Evolutionary conservation across 2,113 vertebrate genomes (phyloP).

Genomic region (Megaceryle torquata): DNA sequence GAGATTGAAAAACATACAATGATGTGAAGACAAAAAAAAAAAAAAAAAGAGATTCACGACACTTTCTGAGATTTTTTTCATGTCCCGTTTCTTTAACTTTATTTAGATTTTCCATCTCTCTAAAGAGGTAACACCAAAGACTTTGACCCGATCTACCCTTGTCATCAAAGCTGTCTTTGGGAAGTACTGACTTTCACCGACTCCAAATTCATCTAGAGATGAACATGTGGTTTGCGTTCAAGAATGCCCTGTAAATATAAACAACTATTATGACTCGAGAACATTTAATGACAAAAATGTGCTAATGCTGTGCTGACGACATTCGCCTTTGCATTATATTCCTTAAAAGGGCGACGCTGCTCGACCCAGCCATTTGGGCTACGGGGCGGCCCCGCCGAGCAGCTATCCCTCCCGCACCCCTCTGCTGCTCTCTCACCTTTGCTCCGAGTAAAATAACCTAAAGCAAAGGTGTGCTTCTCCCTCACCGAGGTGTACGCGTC

Average conservation of each 20-base stretch:
- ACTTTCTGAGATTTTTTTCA: not conserved
- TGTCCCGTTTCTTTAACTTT: not conserved
- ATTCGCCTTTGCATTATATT: not conserved
- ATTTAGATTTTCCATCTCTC: not conserved
- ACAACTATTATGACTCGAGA: not conserved
- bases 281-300: conserved; percentile 18
- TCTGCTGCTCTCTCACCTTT: not conserved
- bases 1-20: not conserved
- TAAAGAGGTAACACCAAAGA: not conserved
- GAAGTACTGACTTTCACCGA: not conserved
- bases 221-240: not conserved
- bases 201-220: not conserved
- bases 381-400: not conserved
- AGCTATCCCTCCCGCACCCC: rapidly evolving
- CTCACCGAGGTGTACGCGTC: no score
- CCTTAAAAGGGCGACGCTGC: conserved; percentile 19
- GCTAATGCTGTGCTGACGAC: not conserved
- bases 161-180: not conserved
- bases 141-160: not conserved
- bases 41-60: not conserved
- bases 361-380: not conserved
- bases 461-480: not conserved
- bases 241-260: conserved; percentile 40
- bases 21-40: not conserved
- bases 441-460: not conserved